Evolutionary conservation across 2,888 invertebrate genomes (phyloP).

Genomic region (Drosophila nr. fundita): DNA sequence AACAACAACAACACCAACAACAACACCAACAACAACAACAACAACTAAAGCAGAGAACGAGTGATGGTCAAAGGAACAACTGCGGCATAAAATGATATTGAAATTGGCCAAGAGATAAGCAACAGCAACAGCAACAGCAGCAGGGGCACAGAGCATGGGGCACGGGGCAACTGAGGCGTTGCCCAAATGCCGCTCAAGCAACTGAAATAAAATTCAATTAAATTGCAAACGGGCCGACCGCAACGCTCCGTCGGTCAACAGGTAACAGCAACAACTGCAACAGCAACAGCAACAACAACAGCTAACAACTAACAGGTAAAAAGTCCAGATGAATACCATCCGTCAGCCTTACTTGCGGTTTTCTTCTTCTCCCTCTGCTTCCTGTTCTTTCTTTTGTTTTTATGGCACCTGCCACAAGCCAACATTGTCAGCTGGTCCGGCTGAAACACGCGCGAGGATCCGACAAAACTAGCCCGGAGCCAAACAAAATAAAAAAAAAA

Average conservation of each 20-base stretch:
- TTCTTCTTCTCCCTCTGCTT: slow-evolving; percentile 9
- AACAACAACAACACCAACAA: slow-evolving; percentile 13
- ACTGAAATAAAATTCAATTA: slow-evolving; percentile 77
- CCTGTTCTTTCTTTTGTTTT: slow-evolving; percentile 1
- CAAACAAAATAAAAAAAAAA: slow-evolving; percentile 20
- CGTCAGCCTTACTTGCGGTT: slow-evolving; percentile 57
- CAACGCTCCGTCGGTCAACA: slow-evolving; percentile 64
- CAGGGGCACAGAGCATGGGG: neutral
- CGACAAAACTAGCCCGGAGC: slow-evolving; percentile 47
- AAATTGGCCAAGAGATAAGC: slow-evolving; percentile 60
- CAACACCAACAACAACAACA: slow-evolving; percentile 3
- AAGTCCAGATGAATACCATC: slow-evolving; percentile 43
- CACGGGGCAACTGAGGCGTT: slow-evolving; percentile 58
- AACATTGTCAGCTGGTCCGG: slow-evolving; percentile 65
- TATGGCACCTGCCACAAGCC: slow-evolving; percentile 75
- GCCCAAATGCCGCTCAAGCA: slow-evolving; percentile 70
- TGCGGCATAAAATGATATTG: slow-evolving; percentile 54
- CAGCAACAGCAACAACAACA: slow-evolving; percentile 21
- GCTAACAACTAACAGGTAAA: slow-evolving; percentile 12
- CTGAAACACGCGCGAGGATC: slow-evolving; percentile 60
- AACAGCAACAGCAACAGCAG: slow-evolving; percentile 10
- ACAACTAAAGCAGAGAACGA: slow-evolving; percentile 12
- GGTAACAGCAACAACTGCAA: slow-evolving; percentile 44
- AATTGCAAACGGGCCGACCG: slow-evolving; percentile 66
- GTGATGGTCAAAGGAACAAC: slow-evolving; percentile 20